Percentiles rank a stretch among this genome's conserved stretches.
Evolutionary conservation across 2,888 invertebrate genomes (phyloP).

Genomic region (Calameuta filiformis): DNA sequence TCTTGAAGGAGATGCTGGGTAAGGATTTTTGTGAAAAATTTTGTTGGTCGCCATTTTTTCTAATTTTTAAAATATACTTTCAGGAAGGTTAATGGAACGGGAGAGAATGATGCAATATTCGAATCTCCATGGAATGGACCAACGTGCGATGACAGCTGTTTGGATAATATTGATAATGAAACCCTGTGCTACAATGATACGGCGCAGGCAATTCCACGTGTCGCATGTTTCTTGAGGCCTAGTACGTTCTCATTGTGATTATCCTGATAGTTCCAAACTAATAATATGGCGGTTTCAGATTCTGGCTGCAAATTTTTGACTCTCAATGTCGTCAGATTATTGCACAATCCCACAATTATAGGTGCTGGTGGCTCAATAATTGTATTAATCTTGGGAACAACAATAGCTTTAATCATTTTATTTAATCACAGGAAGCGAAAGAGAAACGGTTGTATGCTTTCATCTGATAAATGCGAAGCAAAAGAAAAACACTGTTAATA

Average conservation of each 20-base stretch:
- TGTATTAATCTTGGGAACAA: not conserved
- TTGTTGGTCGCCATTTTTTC: too few relatives aligned
- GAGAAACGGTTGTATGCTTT: not conserved
- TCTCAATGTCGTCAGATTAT: not conserved
- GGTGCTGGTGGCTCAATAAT: not conserved
- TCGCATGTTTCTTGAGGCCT: not conserved
- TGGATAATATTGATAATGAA: not conserved
- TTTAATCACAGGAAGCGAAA: not conserved
- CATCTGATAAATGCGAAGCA: too few relatives aligned
- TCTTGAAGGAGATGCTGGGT: constrained; percentile 4
- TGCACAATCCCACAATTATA: not conserved
- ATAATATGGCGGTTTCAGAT: not conserved
- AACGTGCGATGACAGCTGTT: too few relatives aligned
- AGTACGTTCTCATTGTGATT: too few relatives aligned
- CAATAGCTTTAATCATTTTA: not conserved
- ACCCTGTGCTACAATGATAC: not conserved
- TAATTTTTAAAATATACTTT: too few relatives aligned
- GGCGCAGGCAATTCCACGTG: not conserved
- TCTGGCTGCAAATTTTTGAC: not conserved
- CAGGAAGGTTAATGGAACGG: too few relatives aligned
- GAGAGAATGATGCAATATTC: too few relatives aligned
- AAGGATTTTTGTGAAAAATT: too few relatives aligned
- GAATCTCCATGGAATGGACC: too few relatives aligned
- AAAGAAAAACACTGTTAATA: not conserved
- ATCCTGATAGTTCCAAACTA: too few relatives aligned